A percentile compares a stretch with the other conserved stretches of the same genome.
phyloP scores from a whole-genome alignment of 2,113 vertebrate genomes.

The Macheiramphus alcinus region DNA sequence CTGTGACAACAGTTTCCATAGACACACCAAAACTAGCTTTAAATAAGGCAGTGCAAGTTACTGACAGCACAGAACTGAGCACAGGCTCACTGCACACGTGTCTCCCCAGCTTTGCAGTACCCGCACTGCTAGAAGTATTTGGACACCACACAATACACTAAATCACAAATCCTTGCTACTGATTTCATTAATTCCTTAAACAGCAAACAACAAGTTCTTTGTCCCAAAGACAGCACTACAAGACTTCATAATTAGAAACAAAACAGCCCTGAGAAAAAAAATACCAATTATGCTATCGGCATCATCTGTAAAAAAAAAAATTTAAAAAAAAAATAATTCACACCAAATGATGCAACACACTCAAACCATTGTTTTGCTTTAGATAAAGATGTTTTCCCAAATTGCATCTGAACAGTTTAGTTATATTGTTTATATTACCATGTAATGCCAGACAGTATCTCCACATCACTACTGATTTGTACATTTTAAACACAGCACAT shows the following conservation, averaged over 20 bases:
- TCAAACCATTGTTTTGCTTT: background rate
- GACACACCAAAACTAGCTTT: background rate
- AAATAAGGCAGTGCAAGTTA: fast-evolving
- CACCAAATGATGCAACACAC: background rate
- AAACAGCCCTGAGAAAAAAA: background rate
- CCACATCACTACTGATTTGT: background rate
- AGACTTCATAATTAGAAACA: background rate
- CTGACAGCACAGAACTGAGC: background rate
- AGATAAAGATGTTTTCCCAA: background rate
- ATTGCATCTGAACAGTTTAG: background rate
- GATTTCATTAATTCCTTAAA: background rate
- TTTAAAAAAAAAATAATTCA: background rate
- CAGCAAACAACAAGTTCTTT: background rate
- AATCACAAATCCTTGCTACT: background rate
- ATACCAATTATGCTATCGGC: background rate
- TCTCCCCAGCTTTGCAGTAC: background rate
- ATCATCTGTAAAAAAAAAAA: background rate
- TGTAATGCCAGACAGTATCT: background rate
- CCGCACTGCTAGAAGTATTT: no score
- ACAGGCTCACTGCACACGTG: fast-evolving
- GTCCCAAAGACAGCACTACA: background rate
- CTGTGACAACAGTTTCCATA: background rate
- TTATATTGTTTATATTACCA: background rate
- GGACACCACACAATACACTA: background rate
- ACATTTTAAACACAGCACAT: background rate